Evolutionary conservation across 2,113 vertebrate species (phyloP).

Genomic region (Platanista minor): DNA sequence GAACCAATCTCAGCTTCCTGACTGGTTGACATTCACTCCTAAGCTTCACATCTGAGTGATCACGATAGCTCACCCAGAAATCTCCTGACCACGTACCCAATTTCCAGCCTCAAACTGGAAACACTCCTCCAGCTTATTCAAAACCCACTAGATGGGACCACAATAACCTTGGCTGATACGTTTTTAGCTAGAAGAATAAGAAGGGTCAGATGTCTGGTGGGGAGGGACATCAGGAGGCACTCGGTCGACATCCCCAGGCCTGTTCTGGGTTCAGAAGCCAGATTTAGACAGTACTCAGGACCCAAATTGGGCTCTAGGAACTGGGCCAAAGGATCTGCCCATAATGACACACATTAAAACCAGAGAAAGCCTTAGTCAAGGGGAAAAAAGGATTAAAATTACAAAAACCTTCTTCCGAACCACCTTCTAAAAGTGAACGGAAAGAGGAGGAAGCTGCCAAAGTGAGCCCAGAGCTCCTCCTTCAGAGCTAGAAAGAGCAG

Average conservation of each 20-base stretch:
- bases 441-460: neutral
- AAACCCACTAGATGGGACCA: neutral
- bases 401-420: conserved; percentile 39
- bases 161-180: neutral
- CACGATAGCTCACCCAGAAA: neutral
- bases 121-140: neutral
- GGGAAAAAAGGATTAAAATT: conserved; percentile 36
- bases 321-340: conserved; percentile 36
- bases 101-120: neutral
- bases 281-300: conserved; percentile 16
- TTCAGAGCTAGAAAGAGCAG: conserved; percentile 53
- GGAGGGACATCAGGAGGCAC: neutral
- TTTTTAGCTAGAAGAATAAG: neutral
- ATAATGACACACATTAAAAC: conserved; percentile 39
- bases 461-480: conserved; percentile 6
- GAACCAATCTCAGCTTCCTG: neutral
- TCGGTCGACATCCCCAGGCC: neutral
- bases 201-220: neutral
- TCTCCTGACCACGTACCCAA: neutral
- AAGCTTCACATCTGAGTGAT: neutral
- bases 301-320: conserved; percentile 24
- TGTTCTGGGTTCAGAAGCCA: neutral
- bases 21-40: fast-evolving
- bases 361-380: neutral
- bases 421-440: conserved; percentile 55